phyloP scores from a whole-genome alignment of 2,797 vertebrate species.

The Numenius phaeopus region DNA sequence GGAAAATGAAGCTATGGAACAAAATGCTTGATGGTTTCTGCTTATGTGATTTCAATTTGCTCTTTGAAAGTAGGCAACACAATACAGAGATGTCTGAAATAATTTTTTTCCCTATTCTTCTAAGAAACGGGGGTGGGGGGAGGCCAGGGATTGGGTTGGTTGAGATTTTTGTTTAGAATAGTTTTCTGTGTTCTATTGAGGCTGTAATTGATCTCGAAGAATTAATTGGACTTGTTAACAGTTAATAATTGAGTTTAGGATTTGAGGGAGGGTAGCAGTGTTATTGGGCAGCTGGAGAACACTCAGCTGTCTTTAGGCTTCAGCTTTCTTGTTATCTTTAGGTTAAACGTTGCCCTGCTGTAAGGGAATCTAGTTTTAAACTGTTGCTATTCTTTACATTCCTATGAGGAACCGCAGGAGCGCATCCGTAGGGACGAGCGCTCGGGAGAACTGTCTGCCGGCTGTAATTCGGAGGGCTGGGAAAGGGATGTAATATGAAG shows the following conservation, averaged over 20 bases:
- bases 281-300: not conserved
- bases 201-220: not conserved
- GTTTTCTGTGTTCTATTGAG: not conserved
- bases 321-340: not conserved
- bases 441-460: not conserved
- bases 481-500: not conserved
- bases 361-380: not conserved
- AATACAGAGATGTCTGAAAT: not conserved
- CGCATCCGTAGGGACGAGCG: accelerated
- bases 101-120: not conserved
- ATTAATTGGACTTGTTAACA: not conserved
- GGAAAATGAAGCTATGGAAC: not conserved
- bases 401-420: not conserved
- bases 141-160: not conserved
- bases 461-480: not conserved
- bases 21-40: conserved; percentile 18
- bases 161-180: not conserved
- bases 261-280: not conserved
- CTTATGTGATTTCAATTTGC: not conserved
- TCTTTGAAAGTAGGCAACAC: not conserved
- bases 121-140: not conserved
- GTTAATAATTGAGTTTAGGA: not conserved
- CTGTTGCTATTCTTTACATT: not conserved
- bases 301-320: not conserved
- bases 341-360: not conserved